A percentile compares a stretch with the other conserved stretches of the same genome.
These are phyloP conservation scores for Octodon degus DNA, from an alignment of 2,113 vertebrate genomes.

Conservation along the genomic window DNA sequence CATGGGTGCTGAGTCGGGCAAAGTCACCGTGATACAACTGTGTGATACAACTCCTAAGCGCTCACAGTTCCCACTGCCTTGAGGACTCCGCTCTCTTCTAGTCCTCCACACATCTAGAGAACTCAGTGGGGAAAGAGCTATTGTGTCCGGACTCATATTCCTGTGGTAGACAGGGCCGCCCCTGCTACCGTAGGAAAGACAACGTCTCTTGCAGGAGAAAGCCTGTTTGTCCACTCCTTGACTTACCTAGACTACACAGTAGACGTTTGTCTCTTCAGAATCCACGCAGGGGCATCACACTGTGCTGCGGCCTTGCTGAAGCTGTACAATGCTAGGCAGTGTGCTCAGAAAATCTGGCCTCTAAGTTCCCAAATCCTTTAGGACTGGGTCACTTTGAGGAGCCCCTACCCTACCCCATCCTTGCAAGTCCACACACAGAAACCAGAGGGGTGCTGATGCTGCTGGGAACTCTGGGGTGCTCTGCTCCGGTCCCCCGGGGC, in stretches of 20 bases:
- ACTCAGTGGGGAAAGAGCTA: background rate
- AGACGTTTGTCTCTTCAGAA: background rate
- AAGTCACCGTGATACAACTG: background rate
- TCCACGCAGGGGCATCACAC: background rate
- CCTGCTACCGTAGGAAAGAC: background rate
- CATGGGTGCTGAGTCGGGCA: background rate
- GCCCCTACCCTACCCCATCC: background rate
- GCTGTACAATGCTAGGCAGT: background rate
- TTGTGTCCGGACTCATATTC: background rate
- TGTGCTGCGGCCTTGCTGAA: background rate
- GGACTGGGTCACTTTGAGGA: background rate
- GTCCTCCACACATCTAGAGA: background rate
- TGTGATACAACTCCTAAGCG: too few relatives aligned
- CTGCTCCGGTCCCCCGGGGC: fast-evolving
- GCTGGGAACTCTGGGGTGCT: background rate
- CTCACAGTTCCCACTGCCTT: too few relatives aligned
- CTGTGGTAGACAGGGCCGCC: background rate
- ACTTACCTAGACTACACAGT: background rate
- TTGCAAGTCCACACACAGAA: background rate
- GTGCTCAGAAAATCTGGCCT: background rate
- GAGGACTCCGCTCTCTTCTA: background rate
- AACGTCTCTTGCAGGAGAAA: background rate
- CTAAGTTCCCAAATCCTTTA: background rate
- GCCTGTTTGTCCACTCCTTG: background rate
- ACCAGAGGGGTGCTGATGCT: background rate